phyloP scores from a whole-genome alignment of 2,888 invertebrate genomes.

The Acleris sparsana region DNA sequence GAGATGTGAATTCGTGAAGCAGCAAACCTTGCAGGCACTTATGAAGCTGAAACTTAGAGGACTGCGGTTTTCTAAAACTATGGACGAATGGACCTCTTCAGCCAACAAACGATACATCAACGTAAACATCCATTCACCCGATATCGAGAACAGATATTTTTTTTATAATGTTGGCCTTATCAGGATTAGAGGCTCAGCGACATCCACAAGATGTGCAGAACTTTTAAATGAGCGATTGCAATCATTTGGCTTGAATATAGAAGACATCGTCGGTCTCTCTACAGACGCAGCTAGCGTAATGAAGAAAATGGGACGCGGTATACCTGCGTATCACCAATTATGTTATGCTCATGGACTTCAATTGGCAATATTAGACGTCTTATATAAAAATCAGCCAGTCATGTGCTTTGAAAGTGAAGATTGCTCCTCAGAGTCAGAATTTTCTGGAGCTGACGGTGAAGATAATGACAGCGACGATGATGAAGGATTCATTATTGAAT shows the following conservation, averaged over 20 bases:
- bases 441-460: not conserved
- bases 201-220: not conserved
- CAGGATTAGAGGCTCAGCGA: not conserved
- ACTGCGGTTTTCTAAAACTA: not conserved
- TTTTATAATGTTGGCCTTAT: not conserved
- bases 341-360: constrained; percentile 15
- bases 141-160: not conserved
- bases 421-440: not conserved
- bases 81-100: not conserved
- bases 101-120: not conserved
- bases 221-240: not conserved
- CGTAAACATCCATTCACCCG: not conserved
- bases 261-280: not conserved
- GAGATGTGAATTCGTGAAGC: not conserved
- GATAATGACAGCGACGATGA: not conserved
- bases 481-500: not conserved
- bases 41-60: not conserved
- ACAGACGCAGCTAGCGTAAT: constrained; percentile 7
- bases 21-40: not conserved
- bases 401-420: not conserved
- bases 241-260: not conserved
- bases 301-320: constrained; percentile 6
- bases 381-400: constrained; percentile 6
- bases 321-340: constrained; percentile 6
- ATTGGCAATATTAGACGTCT: constrained; percentile 7